Conservation (phyloP, 2,797 vertebrate genomes). For the Taenioides sp. region DNA sequence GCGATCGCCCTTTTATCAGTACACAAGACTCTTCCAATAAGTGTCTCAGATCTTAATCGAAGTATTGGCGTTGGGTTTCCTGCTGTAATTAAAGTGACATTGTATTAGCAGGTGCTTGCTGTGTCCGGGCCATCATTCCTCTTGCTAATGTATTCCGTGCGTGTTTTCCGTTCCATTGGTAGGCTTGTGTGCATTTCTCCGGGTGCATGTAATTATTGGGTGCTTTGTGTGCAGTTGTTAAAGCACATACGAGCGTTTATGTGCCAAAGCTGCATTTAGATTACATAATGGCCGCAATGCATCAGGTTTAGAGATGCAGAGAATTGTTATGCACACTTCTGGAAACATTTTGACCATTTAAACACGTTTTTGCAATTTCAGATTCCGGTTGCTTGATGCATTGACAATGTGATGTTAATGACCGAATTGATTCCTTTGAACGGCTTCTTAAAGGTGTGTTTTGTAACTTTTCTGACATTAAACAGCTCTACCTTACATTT, state of each 20-base stretch:
- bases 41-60: neutral
- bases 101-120: constrained; percentile 17
- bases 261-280: constrained; percentile 46
- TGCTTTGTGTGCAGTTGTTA: constrained; percentile 48
- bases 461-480: too few species aligned
- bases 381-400: neutral
- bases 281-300: constrained; percentile 49
- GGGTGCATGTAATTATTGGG: constrained; percentile 41
- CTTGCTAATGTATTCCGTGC: constrained; percentile 17
- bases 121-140: constrained; percentile 1
- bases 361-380: constrained; percentile 14
- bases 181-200: constrained; percentile 16
- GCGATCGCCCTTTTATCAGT: neutral
- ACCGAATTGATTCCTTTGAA: too few species aligned
- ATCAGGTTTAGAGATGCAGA: constrained; percentile 33
- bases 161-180: constrained; percentile 36
- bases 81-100: constrained; percentile 19
- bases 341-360: constrained; percentile 1
- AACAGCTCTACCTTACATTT: too few species aligned
- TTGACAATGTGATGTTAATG: too few species aligned
- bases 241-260: constrained; percentile 39
- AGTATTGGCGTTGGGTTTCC: neutral
- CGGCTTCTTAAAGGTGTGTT: too few species aligned
- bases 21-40: neutral
- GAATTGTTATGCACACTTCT: neutral